Evolutionary conservation across 2,888 invertebrate genomes (phyloP).

Genomic region (Athalia circularis): DNA sequence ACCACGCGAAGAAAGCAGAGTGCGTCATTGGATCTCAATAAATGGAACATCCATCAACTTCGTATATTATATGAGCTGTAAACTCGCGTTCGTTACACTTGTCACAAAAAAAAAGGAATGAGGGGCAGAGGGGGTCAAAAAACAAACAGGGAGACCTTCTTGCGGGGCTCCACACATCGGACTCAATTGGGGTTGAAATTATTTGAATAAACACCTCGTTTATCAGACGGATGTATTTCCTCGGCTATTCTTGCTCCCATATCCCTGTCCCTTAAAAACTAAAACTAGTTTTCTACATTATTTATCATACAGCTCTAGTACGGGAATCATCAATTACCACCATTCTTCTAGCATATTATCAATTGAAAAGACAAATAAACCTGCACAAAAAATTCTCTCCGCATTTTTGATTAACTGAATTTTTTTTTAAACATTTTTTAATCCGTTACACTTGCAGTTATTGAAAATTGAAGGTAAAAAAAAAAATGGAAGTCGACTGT

Average conservation of each 20-base stretch:
- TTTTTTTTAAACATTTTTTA: constrained; percentile 46
- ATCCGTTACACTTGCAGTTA: constrained; percentile 70
- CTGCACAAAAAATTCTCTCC: background rate
- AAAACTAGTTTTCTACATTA: constrained; percentile 41
- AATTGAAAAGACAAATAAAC: background rate
- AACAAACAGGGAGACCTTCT: constrained; percentile 48
- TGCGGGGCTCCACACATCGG: constrained; percentile 37
- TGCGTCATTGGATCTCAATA: constrained; percentile 35
- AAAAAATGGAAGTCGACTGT: background rate
- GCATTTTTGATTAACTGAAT: background rate
- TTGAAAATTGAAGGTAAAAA: background rate
- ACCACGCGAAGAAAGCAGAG: background rate
- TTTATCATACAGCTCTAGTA: background rate
- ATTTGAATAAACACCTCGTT: constrained; percentile 69
- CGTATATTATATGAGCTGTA: background rate
- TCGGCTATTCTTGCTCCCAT: constrained; percentile 25
- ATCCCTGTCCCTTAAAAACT: constrained; percentile 5
- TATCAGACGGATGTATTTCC: constrained; percentile 66
- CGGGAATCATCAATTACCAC: constrained; percentile 12
- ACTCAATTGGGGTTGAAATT: constrained; percentile 71
- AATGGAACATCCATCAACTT: constrained; percentile 39
- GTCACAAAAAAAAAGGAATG: constrained; percentile 56
- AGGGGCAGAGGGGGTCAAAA: constrained; percentile 45
- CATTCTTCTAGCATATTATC: constrained; percentile 5
- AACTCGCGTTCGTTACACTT: constrained; percentile 62